Evolutionary conservation across 2,797 vertebrate species (phyloP).

Genomic region (Enteromius fasciolatus): DNA sequence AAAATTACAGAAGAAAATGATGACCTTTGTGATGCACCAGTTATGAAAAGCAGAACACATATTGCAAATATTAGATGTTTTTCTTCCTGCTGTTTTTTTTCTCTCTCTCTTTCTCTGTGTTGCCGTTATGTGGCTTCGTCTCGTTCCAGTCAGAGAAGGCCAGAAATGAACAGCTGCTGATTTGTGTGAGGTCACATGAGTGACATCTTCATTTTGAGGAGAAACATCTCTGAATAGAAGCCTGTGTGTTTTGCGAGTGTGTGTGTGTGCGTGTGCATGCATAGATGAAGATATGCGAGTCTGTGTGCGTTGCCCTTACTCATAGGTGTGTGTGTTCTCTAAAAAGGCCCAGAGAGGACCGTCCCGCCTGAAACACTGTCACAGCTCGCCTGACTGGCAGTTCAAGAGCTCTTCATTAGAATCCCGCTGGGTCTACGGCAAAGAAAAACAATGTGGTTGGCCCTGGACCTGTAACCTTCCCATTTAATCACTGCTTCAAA

Average conservation of each 20-base stretch:
- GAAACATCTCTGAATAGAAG: conserved; percentile 58
- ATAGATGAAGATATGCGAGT: conserved; percentile 17
- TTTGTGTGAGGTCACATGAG: conserved; percentile 81
- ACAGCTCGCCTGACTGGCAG: conserved; percentile 79
- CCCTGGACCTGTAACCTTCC: conserved; percentile 78
- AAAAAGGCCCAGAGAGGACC: conserved; percentile 66
- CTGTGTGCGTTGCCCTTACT: conserved; percentile 22
- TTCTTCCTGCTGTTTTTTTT: conserved; percentile 1
- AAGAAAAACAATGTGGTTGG: conserved; percentile 76
- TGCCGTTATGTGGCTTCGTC: conserved; percentile 21
- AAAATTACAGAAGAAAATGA: not conserved
- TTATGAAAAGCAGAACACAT: conserved; percentile 18
- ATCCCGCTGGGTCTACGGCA: conserved; percentile 72
- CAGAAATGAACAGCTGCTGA: conserved; percentile 85
- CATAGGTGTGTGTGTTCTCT: conserved; percentile 57
- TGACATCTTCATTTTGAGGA: conserved; percentile 89
- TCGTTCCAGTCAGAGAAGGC: conserved; percentile 28
- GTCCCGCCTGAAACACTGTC: conserved; percentile 83
- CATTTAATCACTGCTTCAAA: conserved; percentile 79
- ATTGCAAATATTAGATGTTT: conserved; percentile 21
- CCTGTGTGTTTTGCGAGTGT: conserved; percentile 45
- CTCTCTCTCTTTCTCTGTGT: not conserved
- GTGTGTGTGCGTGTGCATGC: conserved; percentile 30
- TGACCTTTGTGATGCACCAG: not conserved
- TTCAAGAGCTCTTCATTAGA: conserved; percentile 90